Evolutionary conservation across 2,888 invertebrate species (phyloP), one percentile per base, ranked within the genome.

Genomic region (Drosophila phalerata): DNA sequence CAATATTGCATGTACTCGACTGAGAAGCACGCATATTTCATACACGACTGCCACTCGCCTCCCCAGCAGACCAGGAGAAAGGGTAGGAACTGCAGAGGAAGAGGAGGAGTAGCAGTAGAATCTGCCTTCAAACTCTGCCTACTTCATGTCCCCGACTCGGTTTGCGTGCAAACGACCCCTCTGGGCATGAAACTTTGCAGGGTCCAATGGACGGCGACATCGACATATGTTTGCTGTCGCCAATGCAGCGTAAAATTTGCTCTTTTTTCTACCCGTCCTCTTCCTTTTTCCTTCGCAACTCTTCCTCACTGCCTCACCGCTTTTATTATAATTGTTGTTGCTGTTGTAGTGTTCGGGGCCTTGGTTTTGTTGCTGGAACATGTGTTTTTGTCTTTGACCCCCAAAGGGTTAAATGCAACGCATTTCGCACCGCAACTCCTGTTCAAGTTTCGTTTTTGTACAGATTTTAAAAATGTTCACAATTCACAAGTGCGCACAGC

Each of bases 161-260:
- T 57, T 76, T 68, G 81, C 72, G 73, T 80, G 80, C 72, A 79
- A 79, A 79, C 79, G 82, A 79, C 75, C 63, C 79, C 82, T 55
- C 69, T 68, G 78, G 78, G 78, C 67, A 69, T 69, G 73, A 30
- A 69, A 81, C 74, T 81, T 81, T 73, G 51, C 80, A 48, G 69
- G 43, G 11, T 69, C 79, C 79, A 68, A 51, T 61, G 75, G 75
- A 79, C 79, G 65, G 64, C 52, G 56, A 47, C 73, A 58, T 51
- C 79, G 79, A 76, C 79, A 82, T 79, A 80, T 83, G 80, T 83
- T 83, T 61, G 65, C 75, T 73, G 81, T 85, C 85, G 79, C 81
- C 85, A 81, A 81, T 85, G 81, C 85, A 85, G 79, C 85, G 85
- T 78, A 63, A 77, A 84, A 85, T 84, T 67, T 61, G 67, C 64